Conservation (phyloP, 1,140 invertebrate species). For the Cheumatopsyche charites region DNA sequence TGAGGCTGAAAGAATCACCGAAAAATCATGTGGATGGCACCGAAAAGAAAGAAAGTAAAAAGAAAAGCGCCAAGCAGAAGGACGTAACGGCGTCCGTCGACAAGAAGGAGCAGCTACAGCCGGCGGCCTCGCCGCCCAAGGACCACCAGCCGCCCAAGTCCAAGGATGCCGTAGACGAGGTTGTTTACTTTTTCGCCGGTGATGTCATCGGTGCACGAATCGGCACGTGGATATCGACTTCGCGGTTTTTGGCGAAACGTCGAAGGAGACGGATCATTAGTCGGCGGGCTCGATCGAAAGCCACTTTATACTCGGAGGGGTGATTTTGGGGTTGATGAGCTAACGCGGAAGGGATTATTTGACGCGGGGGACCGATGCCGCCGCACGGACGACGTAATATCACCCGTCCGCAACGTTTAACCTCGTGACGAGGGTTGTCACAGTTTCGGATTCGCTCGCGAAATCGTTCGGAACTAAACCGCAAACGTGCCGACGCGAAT, state of each 20-base stretch:
- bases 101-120: slow-evolving; percentile 38
- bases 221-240: slow-evolving; percentile 16
- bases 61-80: slow-evolving; percentile 60
- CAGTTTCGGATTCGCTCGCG: background rate
- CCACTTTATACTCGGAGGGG: slow-evolving; percentile 42
- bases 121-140: slow-evolving; percentile 16
- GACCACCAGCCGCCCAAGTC: slow-evolving; percentile 35
- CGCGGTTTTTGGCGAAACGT: background rate
- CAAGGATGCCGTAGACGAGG: slow-evolving; percentile 45
- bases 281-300: slow-evolving; percentile 40
- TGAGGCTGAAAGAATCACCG: slow-evolving; percentile 63
- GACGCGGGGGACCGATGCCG: slow-evolving; percentile 11
- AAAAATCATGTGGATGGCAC: slow-evolving; percentile 61
- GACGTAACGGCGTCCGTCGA: slow-evolving; percentile 51
- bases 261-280: slow-evolving; percentile 29
- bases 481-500: too few relatives aligned
- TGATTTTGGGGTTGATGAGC: slow-evolving; percentile 25
- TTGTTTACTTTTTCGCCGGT: background rate
- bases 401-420: slow-evolving; percentile 16
- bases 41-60: slow-evolving; percentile 63
- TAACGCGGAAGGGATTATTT: slow-evolving; percentile 23
- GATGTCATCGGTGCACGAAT: background rate
- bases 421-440: background rate
- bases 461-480: background rate
- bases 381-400: background rate